Evolutionary conservation across 1,140 invertebrate genomes (phyloP).

Genomic region (Metaphire vulgaris): DNA sequence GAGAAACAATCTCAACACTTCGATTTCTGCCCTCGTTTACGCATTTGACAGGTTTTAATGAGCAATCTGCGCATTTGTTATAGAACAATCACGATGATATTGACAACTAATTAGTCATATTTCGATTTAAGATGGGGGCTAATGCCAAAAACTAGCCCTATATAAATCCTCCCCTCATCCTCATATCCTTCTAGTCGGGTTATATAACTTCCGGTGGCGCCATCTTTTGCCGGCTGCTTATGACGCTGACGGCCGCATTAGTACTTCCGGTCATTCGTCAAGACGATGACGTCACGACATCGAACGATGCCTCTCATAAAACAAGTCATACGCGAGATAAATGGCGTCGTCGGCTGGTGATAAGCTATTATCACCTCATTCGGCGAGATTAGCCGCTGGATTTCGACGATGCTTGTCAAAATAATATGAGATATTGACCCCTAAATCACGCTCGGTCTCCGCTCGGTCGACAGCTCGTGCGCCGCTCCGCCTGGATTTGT

Average conservation of each 20-base stretch:
- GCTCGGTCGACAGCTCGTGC: too few species aligned
- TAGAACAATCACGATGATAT: too few species aligned
- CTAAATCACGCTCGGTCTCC: background rate
- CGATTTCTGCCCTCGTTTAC: too few species aligned
- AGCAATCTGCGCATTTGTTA: too few species aligned
- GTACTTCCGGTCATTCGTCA: background rate
- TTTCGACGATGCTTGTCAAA: slow-evolving; percentile 2
- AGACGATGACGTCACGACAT: background rate
- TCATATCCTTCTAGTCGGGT: too few species aligned
- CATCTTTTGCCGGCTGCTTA: background rate
- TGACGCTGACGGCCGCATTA: background rate
- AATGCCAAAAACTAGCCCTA: too few species aligned
- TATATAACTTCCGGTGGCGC: background rate
- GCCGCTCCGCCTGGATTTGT: background rate
- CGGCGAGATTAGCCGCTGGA: background rate
- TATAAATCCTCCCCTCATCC: too few species aligned
- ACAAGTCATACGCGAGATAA: background rate
- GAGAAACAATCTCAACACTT: too few species aligned
- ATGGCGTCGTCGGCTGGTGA: background rate
- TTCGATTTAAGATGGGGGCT: too few species aligned
- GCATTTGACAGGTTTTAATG: too few species aligned
- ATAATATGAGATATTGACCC: slow-evolving; percentile 3
- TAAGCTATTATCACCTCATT: slow-evolving; percentile 1
- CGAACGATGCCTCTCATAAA: background rate
- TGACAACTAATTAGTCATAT: too few species aligned